Conservation (phyloP, 2,888 invertebrate species). For the Andrena trimmerana region DNA sequence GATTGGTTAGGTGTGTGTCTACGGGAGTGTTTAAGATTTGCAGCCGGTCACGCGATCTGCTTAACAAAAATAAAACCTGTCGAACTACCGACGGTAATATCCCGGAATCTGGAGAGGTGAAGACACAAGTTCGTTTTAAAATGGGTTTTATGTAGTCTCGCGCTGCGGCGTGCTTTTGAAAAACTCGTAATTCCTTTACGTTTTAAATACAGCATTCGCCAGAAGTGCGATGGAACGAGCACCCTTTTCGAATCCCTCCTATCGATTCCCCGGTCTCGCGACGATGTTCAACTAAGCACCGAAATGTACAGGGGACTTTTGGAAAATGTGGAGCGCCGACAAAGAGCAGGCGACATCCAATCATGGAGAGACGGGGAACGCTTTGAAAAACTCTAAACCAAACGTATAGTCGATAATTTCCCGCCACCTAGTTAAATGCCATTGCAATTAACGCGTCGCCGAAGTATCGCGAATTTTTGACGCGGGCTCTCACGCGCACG, state of each 20-base stretch:
- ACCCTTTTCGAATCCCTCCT: constrained; percentile 25
- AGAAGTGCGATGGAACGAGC: constrained; percentile 32
- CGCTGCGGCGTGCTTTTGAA: constrained; percentile 53
- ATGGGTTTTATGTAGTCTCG: constrained; percentile 52
- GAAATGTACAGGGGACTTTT: too few relatives aligned
- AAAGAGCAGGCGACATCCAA: not conserved
- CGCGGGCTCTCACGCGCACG: constrained; percentile 4
- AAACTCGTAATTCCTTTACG: constrained; percentile 56
- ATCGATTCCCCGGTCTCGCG: not conserved
- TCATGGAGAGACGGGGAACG: not conserved
- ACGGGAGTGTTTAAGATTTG: constrained; percentile 33
- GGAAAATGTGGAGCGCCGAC: too few relatives aligned
- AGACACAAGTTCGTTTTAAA: constrained; percentile 48
- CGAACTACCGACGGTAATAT: constrained; percentile 44
- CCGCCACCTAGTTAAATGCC: not conserved
- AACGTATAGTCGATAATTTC: constrained; percentile 4
- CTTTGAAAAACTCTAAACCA: not conserved
- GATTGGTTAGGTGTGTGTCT: not conserved
- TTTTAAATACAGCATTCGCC: constrained; percentile 44
- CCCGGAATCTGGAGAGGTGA: constrained; percentile 12
- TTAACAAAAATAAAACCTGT: constrained; percentile 48
- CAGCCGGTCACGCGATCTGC: constrained; percentile 40
- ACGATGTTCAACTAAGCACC: too few relatives aligned
- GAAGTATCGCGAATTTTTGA: not conserved
- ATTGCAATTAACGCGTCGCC: not conserved